These are phyloP conservation scores for Erethizon dorsatum DNA, from an alignment of 2,797 vertebrate genomes.

Conservation along the genomic window DNA sequence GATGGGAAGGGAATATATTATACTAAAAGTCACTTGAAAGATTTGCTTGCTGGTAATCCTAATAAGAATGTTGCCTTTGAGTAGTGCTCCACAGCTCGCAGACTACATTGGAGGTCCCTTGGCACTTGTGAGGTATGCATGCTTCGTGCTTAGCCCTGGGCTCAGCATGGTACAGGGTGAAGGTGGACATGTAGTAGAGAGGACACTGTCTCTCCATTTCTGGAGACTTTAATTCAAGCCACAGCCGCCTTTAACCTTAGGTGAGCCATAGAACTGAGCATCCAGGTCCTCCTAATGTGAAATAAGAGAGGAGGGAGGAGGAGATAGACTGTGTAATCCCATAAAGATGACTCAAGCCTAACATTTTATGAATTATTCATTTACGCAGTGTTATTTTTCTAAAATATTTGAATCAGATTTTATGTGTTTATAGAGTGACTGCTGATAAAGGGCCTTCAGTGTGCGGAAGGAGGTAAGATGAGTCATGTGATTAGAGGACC, in stretches of 20 bases:
- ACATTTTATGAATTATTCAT: slow-evolving; percentile 31
- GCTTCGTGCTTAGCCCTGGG: background rate
- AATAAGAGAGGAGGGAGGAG: background rate
- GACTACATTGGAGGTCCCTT: background rate
- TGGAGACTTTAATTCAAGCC: background rate
- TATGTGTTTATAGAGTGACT: background rate
- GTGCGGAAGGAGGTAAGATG: background rate
- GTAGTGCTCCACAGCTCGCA: background rate
- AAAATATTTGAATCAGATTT: slow-evolving; percentile 21
- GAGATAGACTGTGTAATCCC: background rate
- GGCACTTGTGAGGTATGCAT: background rate
- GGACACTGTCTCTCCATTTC: background rate
- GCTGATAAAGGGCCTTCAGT: background rate
- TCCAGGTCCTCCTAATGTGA: background rate
- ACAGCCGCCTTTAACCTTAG: background rate
- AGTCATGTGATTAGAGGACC: background rate
- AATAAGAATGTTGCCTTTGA: background rate
- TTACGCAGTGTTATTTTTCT: slow-evolving; percentile 40
- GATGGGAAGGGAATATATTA: slow-evolving; percentile 7
- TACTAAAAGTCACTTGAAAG: slow-evolving; percentile 26
- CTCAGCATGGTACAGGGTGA: background rate
- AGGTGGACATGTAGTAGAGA: background rate
- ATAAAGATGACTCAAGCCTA: background rate
- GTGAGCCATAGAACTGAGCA: background rate
- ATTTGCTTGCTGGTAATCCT: slow-evolving; percentile 10